Base-by-base conservation (phyloP, 2,113 vertebrate genomes). In the Pyxicephalus adspersus region DNA sequence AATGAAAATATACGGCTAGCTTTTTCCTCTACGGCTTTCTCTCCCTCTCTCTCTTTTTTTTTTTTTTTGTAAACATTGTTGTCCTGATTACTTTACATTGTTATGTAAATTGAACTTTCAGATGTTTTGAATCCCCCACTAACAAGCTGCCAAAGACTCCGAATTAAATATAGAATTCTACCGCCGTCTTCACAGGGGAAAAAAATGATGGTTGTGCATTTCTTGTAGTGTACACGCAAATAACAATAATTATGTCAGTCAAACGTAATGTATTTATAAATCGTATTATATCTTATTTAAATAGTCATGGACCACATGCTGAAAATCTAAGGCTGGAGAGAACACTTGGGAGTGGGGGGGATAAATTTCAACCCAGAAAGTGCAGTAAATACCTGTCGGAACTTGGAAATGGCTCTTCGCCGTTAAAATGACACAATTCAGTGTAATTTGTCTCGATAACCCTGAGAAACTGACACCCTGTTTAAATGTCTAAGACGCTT, bases 291-390 rank as follows among this genome's bases (percentile, higher is more conserved):
- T 82, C 63, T 45, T 75, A 82, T 82, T 82, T 82, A 82, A 81
- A 74, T 82, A 82, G 80, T 82, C 45, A 29, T 61, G 75, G 80
- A 71, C 80, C 20, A 66, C 80, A 82, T 50, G 80, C 80, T 82
- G 80, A 57, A 82, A 75, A 65, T 57, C 51, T 58, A 63, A 65
- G 51, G 68, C 60, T 64, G 20, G 26, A 64, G 58, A 29, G 38
- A 45, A 45, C 38, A 45, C 38, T 8, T 45, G 38, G 38, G 38
- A 13, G 38, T 1, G 58, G 31, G 64, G 51, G 64, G 90, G 92
- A 92, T 92, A 91, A 90, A 93, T 92, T 91, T 88, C 84, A 78
- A 82, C 85, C 89, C 90, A 89, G 90, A 65, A 64, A 28, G 87
- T 45, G 65, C 74, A 75, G 80, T 66, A 82, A 82, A 75, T 82